These are phyloP conservation scores for Calypte anna DNA, from an alignment of 2,113 vertebrate genomes.

Conservation along the genomic window DNA sequence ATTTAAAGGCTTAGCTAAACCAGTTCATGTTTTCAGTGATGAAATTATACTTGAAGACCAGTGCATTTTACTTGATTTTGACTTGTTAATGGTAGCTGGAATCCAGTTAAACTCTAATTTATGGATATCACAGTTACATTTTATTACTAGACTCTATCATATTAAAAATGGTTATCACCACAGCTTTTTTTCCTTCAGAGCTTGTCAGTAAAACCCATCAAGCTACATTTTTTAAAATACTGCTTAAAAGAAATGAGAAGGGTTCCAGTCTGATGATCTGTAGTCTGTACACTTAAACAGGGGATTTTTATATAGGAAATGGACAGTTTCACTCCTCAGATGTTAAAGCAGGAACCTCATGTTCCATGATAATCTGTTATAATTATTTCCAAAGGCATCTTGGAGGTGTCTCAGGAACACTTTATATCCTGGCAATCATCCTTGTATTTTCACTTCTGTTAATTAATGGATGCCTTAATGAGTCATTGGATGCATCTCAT, in stretches of 20 bases:
- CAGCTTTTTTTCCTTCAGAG: not conserved
- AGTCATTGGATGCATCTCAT: slow-evolving; percentile 24
- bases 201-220: not conserved
- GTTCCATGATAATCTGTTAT: not conserved
- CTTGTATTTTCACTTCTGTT: slow-evolving; percentile 40
- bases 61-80: not conserved
- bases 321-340: not conserved
- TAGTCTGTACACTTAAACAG: not conserved
- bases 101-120: not conserved
- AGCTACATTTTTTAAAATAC: not conserved
- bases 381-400: slow-evolving; percentile 50
- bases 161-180: not conserved
- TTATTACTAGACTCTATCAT: not conserved
- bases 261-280: not conserved
- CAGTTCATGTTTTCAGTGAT: not conserved
- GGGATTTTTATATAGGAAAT: not conserved
- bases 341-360: slow-evolving; percentile 35
- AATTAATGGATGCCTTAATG: slow-evolving; percentile 54
- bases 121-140: not conserved
- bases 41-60: not conserved
- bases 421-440: slow-evolving; percentile 9
- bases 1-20: not conserved
- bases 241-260: not conserved
- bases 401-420: slow-evolving; percentile 43
- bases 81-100: not conserved